Conservation (phyloP, 2,888 invertebrate species). For the Brachyptera risi region DNA sequence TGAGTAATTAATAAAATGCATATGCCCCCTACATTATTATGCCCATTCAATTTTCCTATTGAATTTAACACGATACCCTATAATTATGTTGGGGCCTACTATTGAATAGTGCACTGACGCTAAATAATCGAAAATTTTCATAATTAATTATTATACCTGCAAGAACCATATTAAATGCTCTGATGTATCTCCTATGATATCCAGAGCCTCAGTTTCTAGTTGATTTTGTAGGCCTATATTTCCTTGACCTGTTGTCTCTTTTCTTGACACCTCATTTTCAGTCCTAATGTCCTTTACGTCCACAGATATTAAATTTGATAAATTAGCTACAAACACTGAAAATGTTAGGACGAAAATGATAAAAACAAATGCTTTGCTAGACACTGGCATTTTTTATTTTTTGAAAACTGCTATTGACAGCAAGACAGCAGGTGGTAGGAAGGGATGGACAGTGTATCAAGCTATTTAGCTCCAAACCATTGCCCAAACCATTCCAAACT, state of each 20-base stretch:
- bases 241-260: not conserved
- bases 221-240: constrained; percentile 33
- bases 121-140: too few species aligned
- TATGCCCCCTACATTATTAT: too few species aligned
- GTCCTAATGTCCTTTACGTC: constrained; percentile 43
- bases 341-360: constrained; percentile 59
- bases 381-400: constrained; percentile 54
- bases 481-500: not conserved
- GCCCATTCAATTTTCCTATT: not conserved
- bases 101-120: too few species aligned
- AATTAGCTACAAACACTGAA: constrained; percentile 65
- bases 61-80: not conserved
- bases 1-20: too few species aligned
- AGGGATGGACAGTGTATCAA: too few species aligned
- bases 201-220: constrained; percentile 35
- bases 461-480: too few species aligned
- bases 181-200: constrained; percentile 50
- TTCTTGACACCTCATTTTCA: constrained; percentile 35
- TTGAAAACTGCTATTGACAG: not conserved
- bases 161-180: constrained; percentile 70
- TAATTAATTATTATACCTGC: constrained; percentile 55
- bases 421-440: too few species aligned
- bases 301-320: constrained; percentile 62
- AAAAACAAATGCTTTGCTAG: constrained; percentile 57
- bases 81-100: too few species aligned